These are phyloP conservation scores for Syndactyla subalaris DNA, from an alignment of 2,797 vertebrate genomes.

Conservation along the genomic window DNA sequence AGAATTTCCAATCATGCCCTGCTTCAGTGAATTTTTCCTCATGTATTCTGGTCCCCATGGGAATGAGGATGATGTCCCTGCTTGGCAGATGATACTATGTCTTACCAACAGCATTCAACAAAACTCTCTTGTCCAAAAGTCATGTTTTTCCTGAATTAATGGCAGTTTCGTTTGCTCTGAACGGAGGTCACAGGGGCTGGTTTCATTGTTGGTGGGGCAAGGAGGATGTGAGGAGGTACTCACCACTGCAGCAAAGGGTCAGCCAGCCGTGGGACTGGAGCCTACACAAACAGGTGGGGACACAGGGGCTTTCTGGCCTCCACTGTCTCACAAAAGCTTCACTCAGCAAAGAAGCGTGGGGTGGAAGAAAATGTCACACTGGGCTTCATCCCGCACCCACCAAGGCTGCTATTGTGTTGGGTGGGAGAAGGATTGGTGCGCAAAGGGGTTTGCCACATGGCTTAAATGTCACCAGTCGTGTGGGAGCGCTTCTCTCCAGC, in stretches of 20 bases:
- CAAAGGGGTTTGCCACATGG: background rate
- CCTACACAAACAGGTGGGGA: slow-evolving; percentile 16
- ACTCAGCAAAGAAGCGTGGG: slow-evolving; percentile 37
- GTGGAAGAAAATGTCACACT: slow-evolving; percentile 64
- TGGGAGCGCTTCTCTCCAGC: slow-evolving; percentile 35
- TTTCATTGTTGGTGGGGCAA: background rate
- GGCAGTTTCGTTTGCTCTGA: background rate
- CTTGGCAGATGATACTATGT: background rate
- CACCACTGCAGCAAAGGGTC: accelerated
- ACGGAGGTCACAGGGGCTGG: background rate
- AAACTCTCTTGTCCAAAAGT: background rate
- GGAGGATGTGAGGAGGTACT: accelerated
- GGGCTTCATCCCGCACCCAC: background rate
- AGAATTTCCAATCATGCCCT: background rate
- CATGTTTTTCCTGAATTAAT: background rate
- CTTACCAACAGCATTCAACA: background rate
- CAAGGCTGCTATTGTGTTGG: slow-evolving; percentile 23
- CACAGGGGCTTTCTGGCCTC: background rate
- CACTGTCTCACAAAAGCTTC: slow-evolving; percentile 39
- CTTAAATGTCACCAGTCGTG: slow-evolving; percentile 64
- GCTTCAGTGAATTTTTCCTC: background rate
- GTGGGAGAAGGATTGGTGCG: background rate
- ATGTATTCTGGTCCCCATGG: background rate
- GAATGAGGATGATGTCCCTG: background rate
- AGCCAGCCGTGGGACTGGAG: accelerated